phyloP scores from a whole-genome alignment of 2,888 invertebrate species.

The Lasius fuliginosus region DNA sequence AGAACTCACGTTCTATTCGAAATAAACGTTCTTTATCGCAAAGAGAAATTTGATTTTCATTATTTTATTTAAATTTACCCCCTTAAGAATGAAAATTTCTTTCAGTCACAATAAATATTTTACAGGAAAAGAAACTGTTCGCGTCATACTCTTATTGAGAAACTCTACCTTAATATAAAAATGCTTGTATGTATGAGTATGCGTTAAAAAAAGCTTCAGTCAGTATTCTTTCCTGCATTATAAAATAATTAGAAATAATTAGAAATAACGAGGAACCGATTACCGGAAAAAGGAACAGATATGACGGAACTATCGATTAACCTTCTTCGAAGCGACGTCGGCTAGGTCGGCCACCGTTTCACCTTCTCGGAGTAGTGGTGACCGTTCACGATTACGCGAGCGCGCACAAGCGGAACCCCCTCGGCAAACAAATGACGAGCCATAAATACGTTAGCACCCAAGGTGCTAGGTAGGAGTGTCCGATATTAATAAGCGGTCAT shows the following conservation, averaged over 20 bases:
- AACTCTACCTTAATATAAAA: background rate
- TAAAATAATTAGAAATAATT: background rate
- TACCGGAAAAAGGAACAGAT: background rate
- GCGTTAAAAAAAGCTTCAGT: background rate
- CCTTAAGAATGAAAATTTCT: background rate
- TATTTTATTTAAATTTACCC: background rate
- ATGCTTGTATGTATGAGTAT: background rate
- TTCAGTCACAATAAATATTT: background rate
- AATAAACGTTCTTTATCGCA: background rate
- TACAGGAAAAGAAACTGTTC: background rate
- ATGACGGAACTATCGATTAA: slow-evolving; percentile 42
- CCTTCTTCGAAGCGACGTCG: background rate
- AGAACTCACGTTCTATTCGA: background rate
- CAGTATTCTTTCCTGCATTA: background rate
- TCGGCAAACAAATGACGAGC: slow-evolving; percentile 74
- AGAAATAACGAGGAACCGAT: background rate
- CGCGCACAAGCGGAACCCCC: slow-evolving; percentile 46
- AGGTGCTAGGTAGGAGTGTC: slow-evolving; percentile 75
- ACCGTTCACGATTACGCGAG: slow-evolving; percentile 48
- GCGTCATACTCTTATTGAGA: background rate
- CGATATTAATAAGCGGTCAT: slow-evolving; percentile 79
- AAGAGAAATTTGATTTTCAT: background rate
- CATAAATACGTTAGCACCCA: slow-evolving; percentile 71
- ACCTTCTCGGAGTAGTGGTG: background rate
- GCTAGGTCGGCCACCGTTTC: slow-evolving; percentile 33